These are phyloP conservation scores for Carlito syrichta DNA, from an alignment of 2,113 vertebrate genomes.

Conservation along the genomic window DNA sequence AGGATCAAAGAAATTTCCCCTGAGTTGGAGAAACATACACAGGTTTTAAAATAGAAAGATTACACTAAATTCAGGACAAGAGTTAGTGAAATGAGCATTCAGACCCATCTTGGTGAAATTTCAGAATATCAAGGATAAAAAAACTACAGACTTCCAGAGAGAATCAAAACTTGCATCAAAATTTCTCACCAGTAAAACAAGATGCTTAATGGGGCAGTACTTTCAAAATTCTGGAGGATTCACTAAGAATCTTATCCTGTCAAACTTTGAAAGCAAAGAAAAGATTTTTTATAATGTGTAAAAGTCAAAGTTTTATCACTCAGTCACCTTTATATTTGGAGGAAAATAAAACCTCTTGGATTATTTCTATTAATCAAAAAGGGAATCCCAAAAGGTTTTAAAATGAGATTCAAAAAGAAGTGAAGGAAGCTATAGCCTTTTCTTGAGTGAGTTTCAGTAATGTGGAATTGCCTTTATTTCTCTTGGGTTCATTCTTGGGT, in stretches of 20 bases:
- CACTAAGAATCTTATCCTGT: neutral
- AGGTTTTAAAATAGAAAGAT: neutral
- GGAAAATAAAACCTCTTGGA: neutral
- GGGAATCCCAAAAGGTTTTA: neutral
- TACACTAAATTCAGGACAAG: neutral
- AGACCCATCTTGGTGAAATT: neutral
- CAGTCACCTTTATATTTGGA: neutral
- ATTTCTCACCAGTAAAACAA: neutral
- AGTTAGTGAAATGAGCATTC: conserved; percentile 3
- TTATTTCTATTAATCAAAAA: conserved; percentile 20
- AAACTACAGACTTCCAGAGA: neutral
- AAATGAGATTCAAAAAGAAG: neutral
- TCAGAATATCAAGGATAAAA: neutral
- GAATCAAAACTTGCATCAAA: neutral
- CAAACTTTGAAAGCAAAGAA: neutral
- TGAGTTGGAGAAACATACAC: neutral
- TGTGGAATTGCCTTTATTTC: neutral
- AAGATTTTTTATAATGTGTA: neutral
- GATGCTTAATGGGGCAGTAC: neutral
- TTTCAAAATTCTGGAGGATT: neutral
- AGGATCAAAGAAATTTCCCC: neutral
- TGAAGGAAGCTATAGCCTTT: neutral
- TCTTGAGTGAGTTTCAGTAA: neutral
- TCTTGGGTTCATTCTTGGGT: neutral
- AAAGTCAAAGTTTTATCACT: neutral